Evolutionary conservation across 2,888 invertebrate genomes (phyloP).

Genomic region (Syrphus vitripennis): DNA sequence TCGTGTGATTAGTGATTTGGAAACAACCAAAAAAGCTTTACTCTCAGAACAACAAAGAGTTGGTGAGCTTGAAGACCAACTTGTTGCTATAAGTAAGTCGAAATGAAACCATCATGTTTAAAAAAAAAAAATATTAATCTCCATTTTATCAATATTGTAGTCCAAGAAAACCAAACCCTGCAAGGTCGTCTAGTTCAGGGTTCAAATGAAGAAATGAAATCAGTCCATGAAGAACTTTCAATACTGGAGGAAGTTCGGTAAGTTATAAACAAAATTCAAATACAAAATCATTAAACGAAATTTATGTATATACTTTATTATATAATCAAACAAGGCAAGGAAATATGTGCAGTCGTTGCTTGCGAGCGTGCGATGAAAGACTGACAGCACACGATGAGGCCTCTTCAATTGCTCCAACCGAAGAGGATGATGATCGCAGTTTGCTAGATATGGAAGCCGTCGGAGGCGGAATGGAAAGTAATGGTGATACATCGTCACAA

Average conservation of each 20-base stretch:
- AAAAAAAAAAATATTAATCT: too few relatives aligned
- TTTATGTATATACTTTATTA: background rate
- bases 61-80: slow-evolving; percentile 89
- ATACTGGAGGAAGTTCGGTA: slow-evolving; percentile 93
- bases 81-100: slow-evolving; percentile 83
- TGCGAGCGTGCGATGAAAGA: slow-evolving; percentile 85
- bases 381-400: slow-evolving; percentile 81
- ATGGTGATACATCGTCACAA: slow-evolving; percentile 73
- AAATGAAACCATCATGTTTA: too few relatives aligned
- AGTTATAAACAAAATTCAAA: slow-evolving; percentile 56
- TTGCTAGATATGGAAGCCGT: slow-evolving; percentile 81
- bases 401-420: slow-evolving; percentile 86
- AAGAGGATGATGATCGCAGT: slow-evolving; percentile 88
- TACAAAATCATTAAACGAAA: background rate
- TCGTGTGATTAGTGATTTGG: slow-evolving; percentile 86
- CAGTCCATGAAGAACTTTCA: slow-evolving; percentile 89
- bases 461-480: slow-evolving; percentile 74
- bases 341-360: slow-evolving; percentile 90
- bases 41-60: slow-evolving; percentile 88
- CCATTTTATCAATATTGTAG: slow-evolving; percentile 59
- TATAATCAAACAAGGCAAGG: slow-evolving; percentile 92
- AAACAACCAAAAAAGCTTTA: slow-evolving; percentile 86
- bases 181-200: slow-evolving; percentile 79
- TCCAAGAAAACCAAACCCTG: slow-evolving; percentile 80
- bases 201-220: slow-evolving; percentile 89